Evolutionary conservation across 2,888 invertebrate genomes (phyloP).

Genomic region (Harpagoxenus sublaevis): DNA sequence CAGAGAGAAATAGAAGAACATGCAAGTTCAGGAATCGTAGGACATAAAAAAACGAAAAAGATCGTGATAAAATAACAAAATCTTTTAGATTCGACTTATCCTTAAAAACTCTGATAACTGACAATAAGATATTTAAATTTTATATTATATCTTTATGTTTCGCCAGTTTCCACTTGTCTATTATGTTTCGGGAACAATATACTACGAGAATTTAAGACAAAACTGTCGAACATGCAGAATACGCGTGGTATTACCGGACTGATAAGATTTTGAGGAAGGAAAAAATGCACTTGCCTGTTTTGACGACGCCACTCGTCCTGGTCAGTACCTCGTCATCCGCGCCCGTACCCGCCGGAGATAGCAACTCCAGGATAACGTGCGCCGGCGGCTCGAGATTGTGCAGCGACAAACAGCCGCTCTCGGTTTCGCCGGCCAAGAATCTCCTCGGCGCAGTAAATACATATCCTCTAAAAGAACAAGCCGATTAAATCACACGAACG

Average conservation of each 20-base stretch:
- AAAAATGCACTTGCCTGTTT: conserved; percentile 75
- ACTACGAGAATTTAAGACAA: background rate
- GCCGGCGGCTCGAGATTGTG: conserved; percentile 84
- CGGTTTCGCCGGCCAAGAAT: conserved; percentile 82
- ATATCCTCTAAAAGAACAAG: conserved; percentile 79
- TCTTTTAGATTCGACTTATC: background rate
- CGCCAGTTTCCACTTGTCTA: background rate
- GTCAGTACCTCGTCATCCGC: conserved; percentile 77
- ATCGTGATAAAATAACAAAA: background rate
- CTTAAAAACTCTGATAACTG: background rate
- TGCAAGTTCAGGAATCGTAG: background rate
- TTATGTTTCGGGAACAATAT: background rate
- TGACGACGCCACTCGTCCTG: conserved; percentile 72
- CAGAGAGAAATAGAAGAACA: background rate
- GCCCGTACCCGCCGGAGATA: conserved; percentile 68
- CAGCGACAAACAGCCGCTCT: conserved; percentile 82
- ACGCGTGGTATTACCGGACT: background rate
- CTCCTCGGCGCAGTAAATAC: conserved; percentile 83
- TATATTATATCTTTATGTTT: background rate
- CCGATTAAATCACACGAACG: background rate
- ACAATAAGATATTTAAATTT: background rate
- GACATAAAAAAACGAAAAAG: background rate
- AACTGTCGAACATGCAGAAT: background rate
- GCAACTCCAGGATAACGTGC: conserved; percentile 79
- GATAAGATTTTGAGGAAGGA: background rate